Percentiles rank a stretch among this genome's conserved stretches.
Conservation (phyloP, 2,797 vertebrate species). For the Artibeus jamaicensis region DNA sequence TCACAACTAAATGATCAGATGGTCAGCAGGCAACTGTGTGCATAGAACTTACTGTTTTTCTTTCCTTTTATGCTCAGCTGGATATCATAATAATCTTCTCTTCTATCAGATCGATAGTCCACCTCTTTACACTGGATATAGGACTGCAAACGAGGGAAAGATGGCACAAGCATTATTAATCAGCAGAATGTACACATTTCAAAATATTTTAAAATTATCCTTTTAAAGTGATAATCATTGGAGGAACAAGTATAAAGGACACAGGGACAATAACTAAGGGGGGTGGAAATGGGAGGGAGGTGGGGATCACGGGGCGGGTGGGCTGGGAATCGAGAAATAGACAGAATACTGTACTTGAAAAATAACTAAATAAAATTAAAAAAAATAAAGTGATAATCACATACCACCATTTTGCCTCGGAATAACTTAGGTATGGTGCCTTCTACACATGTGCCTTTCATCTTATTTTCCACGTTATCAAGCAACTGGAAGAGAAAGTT, state of each 20-base stretch:
- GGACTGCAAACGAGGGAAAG: constrained; percentile 85
- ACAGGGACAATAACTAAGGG: no score
- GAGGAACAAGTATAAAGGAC: no score
- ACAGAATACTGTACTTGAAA: no score
- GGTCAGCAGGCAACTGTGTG: accelerated
- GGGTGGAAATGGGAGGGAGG: no score
- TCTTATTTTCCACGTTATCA: constrained; percentile 99
- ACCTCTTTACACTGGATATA: constrained; percentile 99
- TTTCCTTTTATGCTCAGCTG: constrained; percentile 99
- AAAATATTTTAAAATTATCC: background rate
- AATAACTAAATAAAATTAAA: no score
- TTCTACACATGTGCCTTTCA: constrained; percentile 99
- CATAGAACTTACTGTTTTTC: constrained; percentile 94
- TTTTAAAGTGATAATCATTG: constrained; percentile 29
- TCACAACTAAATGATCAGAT: background rate
- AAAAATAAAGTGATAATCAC: constrained; percentile 73
- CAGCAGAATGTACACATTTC: background rate
- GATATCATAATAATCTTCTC: constrained; percentile 99
- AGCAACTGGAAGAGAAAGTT: constrained; percentile 89
- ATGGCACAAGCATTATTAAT: background rate
- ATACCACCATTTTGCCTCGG: constrained; percentile 99
- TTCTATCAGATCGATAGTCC: constrained; percentile 97
- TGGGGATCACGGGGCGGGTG: no score
- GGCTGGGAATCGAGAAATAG: no score
- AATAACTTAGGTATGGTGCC: constrained; percentile 99